These are phyloP conservation scores for Oophaga sylvatica DNA, from an alignment of 2,797 vertebrate species.

Conservation along the genomic window DNA sequence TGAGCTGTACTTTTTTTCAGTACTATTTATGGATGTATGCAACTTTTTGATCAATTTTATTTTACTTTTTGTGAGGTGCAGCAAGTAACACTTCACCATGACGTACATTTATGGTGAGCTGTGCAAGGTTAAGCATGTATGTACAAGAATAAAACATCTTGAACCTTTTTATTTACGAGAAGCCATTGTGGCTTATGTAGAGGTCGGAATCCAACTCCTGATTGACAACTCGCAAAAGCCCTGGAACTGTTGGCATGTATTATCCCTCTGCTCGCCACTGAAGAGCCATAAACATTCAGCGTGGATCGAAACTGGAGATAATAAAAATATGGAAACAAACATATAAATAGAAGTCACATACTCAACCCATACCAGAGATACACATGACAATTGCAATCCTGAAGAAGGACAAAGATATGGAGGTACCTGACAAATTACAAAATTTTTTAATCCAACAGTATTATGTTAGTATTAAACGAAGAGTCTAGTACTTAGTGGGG, in stretches of 20 bases:
- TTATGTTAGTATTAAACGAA: neutral
- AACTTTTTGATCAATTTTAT: no score
- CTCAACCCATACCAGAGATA: neutral
- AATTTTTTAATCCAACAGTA: neutral
- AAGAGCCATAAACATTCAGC: slow-evolving; percentile 83
- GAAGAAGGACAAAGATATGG: neutral
- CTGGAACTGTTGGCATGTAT: slow-evolving; percentile 87
- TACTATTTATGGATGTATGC: no score
- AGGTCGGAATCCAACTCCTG: slow-evolving; percentile 84
- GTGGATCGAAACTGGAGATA: slow-evolving; percentile 74
- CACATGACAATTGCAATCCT: neutral
- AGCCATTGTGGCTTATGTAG: slow-evolving; percentile 96
- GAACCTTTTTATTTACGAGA: slow-evolving; percentile 84
- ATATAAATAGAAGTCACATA: neutral
- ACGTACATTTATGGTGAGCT: no score
- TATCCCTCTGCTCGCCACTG: slow-evolving; percentile 88
- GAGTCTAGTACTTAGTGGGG: no score
- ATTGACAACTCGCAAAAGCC: slow-evolving; percentile 76
- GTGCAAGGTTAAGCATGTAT: neutral
- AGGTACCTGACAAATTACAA: neutral
- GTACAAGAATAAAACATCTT: neutral
- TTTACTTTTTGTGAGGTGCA: no score
- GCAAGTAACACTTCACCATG: no score
- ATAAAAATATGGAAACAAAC: neutral
- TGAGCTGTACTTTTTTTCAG: no score